Evolutionary conservation across 2,888 invertebrate genomes (phyloP).

Genomic region (Dorcus hopei): DNA sequence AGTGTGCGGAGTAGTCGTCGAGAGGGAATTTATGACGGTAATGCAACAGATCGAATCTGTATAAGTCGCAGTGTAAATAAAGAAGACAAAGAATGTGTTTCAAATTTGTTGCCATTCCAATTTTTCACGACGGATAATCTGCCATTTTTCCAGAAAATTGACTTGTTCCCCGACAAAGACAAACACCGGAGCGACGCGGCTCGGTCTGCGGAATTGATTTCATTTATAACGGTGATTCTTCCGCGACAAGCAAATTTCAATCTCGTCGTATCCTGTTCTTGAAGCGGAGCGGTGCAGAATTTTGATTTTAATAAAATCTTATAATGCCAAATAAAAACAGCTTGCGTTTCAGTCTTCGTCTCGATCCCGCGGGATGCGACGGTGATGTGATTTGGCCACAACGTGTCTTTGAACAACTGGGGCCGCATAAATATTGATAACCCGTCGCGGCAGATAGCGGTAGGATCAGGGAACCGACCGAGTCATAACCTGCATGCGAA

Average conservation of each 20-base stretch:
- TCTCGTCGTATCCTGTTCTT: conserved; percentile 25
- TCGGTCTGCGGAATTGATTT: conserved; percentile 40
- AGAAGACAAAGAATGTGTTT: conserved; percentile 40
- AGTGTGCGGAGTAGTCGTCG: neutral
- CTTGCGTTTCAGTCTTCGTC: conserved; percentile 20
- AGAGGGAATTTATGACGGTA: neutral
- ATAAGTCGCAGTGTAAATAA: conserved; percentile 28
- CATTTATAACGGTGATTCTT: conserved; percentile 38
- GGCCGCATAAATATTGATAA: conserved; percentile 37
- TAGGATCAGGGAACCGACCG: conserved; percentile 25
- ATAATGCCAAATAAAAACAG: conserved; percentile 28
- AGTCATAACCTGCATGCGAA: conserved; percentile 32
- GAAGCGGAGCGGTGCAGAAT: conserved; percentile 18
- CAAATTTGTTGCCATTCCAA: conserved; percentile 41
- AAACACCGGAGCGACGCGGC: conserved; percentile 33
- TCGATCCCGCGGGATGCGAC: conserved; percentile 24
- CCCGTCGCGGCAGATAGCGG: conserved; percentile 30
- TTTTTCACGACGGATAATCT: conserved; percentile 41
- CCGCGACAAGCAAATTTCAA: conserved; percentile 38
- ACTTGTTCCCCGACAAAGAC: conserved; percentile 36
- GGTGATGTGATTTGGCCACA: conserved; percentile 30
- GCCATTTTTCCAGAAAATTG: conserved; percentile 42
- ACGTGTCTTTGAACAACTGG: conserved; percentile 23
- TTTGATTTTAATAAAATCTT: conserved; percentile 32
- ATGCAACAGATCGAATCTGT: neutral